These are phyloP conservation scores for Odontamblyopus lacepedii DNA, from an alignment of 2,797 vertebrate genomes.

Conservation along the genomic window DNA sequence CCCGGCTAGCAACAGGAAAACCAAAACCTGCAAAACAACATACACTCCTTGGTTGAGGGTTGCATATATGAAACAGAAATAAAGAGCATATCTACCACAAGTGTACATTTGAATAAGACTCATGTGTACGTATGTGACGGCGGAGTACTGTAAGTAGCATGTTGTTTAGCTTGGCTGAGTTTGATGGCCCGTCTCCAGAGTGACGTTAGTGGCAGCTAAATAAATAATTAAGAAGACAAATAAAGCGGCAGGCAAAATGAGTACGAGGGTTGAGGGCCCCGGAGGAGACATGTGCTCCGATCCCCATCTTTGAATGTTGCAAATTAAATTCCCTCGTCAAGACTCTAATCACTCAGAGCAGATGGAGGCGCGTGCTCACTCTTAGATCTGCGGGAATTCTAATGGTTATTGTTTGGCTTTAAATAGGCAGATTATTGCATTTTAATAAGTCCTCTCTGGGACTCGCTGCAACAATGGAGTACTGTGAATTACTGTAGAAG, in stretches of 20 bases:
- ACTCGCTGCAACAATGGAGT: constrained; percentile 96
- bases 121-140: constrained; percentile 1
- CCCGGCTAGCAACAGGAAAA: no score
- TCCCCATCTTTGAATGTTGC: constrained; percentile 97
- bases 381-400: constrained; percentile 99
- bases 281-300: constrained; percentile 93
- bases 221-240: constrained; percentile 74
- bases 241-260: constrained; percentile 78
- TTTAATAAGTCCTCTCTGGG: constrained; percentile 99
- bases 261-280: constrained; percentile 88
- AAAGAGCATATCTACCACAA: background rate
- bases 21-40: no score
- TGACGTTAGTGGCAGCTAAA: constrained; percentile 65
- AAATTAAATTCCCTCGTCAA: constrained; percentile 99
- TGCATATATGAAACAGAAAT: background rate
- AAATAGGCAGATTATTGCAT: constrained; percentile 99
- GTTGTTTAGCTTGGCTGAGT: constrained; percentile 40
- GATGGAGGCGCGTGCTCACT: constrained; percentile 96
- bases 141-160: constrained; percentile 20
- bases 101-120: background rate
- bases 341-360: constrained; percentile 99
- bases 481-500: constrained; percentile 97
- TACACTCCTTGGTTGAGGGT: no score
- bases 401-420: constrained; percentile 99
- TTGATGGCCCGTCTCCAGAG: constrained; percentile 51